Percentiles rank a stretch among this genome's conserved stretches.
These are phyloP conservation scores for Momotus momota DNA, from an alignment of 2,797 vertebrate genomes.

Conservation along the genomic window DNA sequence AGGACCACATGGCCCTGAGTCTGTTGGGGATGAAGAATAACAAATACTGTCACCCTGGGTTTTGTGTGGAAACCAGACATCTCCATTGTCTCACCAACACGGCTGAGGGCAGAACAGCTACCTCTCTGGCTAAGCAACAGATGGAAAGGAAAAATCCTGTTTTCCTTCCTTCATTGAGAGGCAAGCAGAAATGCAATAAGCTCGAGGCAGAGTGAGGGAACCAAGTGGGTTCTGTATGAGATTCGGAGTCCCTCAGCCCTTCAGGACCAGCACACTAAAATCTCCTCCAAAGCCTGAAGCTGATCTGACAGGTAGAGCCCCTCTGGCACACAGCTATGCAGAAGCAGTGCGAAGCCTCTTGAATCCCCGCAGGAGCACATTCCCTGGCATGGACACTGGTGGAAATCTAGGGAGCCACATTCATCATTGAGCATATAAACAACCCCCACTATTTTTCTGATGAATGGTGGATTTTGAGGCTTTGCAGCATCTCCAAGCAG, in stretches of 20 bases:
- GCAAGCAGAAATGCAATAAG: background rate
- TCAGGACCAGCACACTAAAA: background rate
- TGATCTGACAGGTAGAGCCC: background rate
- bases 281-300: background rate
- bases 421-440: background rate
- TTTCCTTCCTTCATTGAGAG: background rate
- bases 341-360: background rate
- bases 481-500: fast-evolving
- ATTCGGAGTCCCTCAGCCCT: background rate
- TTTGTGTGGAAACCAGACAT: background rate
- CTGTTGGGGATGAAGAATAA: background rate
- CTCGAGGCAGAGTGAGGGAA: background rate
- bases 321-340: background rate
- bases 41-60: background rate
- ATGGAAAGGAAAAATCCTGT: background rate
- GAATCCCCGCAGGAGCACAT: background rate
- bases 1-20: background rate
- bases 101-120: background rate
- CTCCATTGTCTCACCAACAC: fast-evolving
- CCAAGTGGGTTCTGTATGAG: fast-evolving
- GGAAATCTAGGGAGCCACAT: background rate
- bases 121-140: background rate
- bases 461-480: background rate
- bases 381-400: background rate
- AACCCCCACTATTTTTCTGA: background rate